Evolutionary conservation across 2,888 invertebrate genomes (phyloP).

Genomic region (Eupithecia pulchellata): DNA sequence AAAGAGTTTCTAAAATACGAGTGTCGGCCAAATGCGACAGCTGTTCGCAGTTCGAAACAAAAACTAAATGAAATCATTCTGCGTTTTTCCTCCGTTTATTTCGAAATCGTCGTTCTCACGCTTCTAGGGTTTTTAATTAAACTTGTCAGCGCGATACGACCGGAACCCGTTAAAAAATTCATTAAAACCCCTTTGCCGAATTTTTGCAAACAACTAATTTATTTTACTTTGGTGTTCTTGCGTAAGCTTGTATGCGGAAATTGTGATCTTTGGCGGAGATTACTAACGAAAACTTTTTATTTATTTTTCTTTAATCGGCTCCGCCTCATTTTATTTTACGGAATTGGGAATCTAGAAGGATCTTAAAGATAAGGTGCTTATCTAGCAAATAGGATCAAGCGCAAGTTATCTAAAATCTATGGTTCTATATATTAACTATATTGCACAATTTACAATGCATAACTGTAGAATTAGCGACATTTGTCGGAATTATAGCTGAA

Average conservation of each 20-base stretch:
- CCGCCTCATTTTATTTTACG: not conserved
- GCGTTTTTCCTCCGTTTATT: slow-evolving; percentile 62
- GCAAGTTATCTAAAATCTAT: too few species aligned
- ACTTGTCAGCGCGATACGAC: slow-evolving; percentile 64
- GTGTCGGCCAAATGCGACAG: slow-evolving; percentile 47
- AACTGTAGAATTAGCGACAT: too few species aligned
- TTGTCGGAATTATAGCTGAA: too few species aligned
- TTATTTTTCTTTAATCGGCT: not conserved
- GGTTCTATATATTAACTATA: too few species aligned
- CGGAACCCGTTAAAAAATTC: slow-evolving; percentile 68
- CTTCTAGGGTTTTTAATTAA: slow-evolving; percentile 73
- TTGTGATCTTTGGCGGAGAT: slow-evolving; percentile 13
- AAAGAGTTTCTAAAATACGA: slow-evolving; percentile 37
- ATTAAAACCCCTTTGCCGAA: slow-evolving; percentile 65
- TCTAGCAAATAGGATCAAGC: too few species aligned
- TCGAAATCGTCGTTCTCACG: slow-evolving; percentile 67
- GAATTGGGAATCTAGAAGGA: too few species aligned
- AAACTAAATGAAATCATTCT: slow-evolving; percentile 57
- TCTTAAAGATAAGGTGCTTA: too few species aligned
- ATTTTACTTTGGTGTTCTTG: slow-evolving; percentile 40
- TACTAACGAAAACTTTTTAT: not conserved
- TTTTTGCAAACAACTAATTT: slow-evolving; percentile 62
- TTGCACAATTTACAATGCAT: too few species aligned
- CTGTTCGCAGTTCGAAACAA: slow-evolving; percentile 52
- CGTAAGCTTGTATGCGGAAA: slow-evolving; percentile 31